phyloP scores from a whole-genome alignment of 2,113 vertebrate genomes.

The Burhinus bistriatus region DNA sequence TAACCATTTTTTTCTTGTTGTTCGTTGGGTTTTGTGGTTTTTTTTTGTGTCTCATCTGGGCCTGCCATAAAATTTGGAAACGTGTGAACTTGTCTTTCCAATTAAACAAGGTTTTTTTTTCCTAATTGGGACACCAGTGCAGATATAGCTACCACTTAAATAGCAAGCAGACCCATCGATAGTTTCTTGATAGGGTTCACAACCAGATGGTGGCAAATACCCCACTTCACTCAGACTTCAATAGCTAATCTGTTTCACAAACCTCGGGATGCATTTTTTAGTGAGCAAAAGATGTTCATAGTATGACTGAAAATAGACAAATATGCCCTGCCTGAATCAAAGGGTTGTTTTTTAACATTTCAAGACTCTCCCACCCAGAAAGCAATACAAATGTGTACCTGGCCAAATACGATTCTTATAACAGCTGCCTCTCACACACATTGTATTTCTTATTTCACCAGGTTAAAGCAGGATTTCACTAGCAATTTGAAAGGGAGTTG shows the following conservation, averaged over 20 bases:
- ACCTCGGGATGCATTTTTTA: background rate
- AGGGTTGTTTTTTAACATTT: background rate
- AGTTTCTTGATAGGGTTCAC: background rate
- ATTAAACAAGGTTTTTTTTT: background rate
- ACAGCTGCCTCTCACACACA: background rate
- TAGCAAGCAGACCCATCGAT: background rate
- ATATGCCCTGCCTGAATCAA: background rate
- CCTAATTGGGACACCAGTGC: slow-evolving; percentile 12
- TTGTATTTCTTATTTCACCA: background rate
- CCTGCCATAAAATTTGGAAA: slow-evolving; percentile 54
- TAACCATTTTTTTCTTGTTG: background rate
- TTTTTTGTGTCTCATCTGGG: background rate
- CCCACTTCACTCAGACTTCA: slow-evolving; percentile 6
- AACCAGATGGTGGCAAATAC: slow-evolving; percentile 47
- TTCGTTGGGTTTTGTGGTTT: background rate
- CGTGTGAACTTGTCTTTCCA: slow-evolving; percentile 44
- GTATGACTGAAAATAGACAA: background rate
- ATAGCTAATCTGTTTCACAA: background rate
- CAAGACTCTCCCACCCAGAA: background rate
- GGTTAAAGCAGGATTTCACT: background rate
- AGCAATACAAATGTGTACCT: background rate
- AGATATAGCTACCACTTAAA: slow-evolving; percentile 25
- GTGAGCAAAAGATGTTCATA: background rate
- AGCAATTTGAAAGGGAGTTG: background rate
- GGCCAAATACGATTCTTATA: background rate